Conservation (phyloP, 2,888 invertebrate genomes). For the Anthoptus insignis region DNA sequence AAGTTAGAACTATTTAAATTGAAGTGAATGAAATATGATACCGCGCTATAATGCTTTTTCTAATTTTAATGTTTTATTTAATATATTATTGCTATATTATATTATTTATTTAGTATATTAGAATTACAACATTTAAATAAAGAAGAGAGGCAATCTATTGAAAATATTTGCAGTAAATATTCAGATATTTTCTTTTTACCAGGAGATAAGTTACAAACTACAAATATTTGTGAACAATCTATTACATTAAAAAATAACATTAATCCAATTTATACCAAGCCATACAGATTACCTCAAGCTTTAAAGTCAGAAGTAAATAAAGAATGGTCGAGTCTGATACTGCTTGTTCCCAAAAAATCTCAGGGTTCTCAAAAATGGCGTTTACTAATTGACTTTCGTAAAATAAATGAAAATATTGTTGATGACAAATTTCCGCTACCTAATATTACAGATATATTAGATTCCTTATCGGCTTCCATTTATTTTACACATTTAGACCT, state of each 20-base stretch:
- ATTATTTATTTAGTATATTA: neutral
- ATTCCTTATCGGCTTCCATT: conserved; percentile 37
- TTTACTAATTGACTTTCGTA: conserved; percentile 31
- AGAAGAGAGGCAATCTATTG: neutral
- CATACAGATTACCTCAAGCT: conserved; percentile 50
- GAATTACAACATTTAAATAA: conserved; percentile 6
- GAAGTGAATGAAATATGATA: neutral
- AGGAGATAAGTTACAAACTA: neutral
- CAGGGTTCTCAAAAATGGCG: conserved; percentile 19
- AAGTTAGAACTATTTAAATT: neutral
- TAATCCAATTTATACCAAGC: conserved; percentile 4
- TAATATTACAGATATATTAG: conserved; percentile 38
- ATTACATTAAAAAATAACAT: neutral
- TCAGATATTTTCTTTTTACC: conserved; percentile 1
- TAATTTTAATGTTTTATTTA: neutral
- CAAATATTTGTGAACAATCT: neutral
- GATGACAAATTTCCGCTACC: conserved; percentile 37
- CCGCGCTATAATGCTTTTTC: neutral
- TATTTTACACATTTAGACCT: conserved; percentile 28
- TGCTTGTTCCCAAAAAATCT: conserved; percentile 38
- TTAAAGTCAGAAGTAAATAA: conserved; percentile 53
- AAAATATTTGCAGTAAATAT: neutral
- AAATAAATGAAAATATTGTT: conserved; percentile 32
- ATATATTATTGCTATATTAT: neutral
- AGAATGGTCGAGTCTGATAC: conserved; percentile 35